phyloP scores from a whole-genome alignment of 2,888 invertebrate genomes.

The Caenorhabditis virilis region DNA sequence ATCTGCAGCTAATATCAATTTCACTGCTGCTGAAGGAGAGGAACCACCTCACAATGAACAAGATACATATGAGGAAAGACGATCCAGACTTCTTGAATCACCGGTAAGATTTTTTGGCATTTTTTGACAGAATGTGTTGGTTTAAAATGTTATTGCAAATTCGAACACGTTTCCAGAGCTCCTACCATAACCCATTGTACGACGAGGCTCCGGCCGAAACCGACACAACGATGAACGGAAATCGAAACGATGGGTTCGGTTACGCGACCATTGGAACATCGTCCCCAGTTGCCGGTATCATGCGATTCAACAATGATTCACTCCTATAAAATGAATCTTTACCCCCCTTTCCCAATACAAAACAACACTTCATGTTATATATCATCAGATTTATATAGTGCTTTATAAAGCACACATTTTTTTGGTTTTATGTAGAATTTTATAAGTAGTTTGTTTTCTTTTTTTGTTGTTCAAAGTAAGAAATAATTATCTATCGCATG shows the following conservation, averaged over 20 bases:
- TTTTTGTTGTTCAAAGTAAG: too few relatives aligned
- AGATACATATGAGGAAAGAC: constrained; percentile 2
- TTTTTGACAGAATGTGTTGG: background rate
- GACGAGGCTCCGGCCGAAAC: constrained; percentile 17
- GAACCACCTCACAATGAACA: constrained; percentile 1
- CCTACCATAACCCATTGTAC: constrained; percentile 33
- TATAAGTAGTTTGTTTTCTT: too few relatives aligned
- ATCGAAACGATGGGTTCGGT: background rate
- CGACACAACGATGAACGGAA: background rate
- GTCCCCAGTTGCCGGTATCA: background rate
- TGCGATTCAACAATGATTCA: constrained; percentile 1
- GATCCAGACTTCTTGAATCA: constrained; percentile 16
- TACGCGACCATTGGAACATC: background rate
- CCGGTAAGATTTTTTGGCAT: constrained; percentile 14
- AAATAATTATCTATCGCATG: too few relatives aligned
- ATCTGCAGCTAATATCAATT: constrained; percentile 32
- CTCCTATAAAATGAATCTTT: background rate
- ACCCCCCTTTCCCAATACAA: too few relatives aligned
- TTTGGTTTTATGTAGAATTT: too few relatives aligned
- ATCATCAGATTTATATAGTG: too few relatives aligned
- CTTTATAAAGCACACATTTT: too few relatives aligned
- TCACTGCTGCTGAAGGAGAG: constrained; percentile 22
- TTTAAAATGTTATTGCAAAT: background rate
- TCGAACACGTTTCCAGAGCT: constrained; percentile 14
- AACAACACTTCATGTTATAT: too few relatives aligned